phyloP scores from a whole-genome alignment of 2,888 invertebrate species.

The Dynastes grantii region DNA sequence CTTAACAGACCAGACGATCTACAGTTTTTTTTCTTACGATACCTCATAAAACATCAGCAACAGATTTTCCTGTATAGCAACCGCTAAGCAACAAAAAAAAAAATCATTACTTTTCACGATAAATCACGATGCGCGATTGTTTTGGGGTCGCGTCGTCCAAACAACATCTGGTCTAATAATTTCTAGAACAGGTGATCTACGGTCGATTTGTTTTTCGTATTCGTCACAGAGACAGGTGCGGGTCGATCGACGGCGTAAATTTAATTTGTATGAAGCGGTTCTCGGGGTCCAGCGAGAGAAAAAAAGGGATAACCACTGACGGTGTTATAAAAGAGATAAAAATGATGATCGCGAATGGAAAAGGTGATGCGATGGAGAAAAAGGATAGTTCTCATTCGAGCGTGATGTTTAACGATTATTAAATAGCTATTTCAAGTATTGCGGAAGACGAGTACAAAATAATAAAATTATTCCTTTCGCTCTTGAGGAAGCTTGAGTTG shows the following conservation, averaged over 20 bases:
- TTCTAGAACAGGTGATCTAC: constrained; percentile 43
- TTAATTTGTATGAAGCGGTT: constrained; percentile 12
- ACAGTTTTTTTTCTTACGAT: background rate
- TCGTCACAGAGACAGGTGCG: constrained; percentile 24
- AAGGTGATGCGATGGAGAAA: background rate
- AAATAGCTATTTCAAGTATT: constrained; percentile 13
- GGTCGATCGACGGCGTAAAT: constrained; percentile 11
- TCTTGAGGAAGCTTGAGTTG: background rate
- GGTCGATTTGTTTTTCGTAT: constrained; percentile 34
- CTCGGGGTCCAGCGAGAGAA: background rate
- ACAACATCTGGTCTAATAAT: constrained; percentile 28
- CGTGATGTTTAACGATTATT: constrained; percentile 17
- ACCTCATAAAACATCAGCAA: background rate
- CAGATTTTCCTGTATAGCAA: constrained; percentile 11
- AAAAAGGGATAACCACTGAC: background rate
- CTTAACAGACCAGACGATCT: constrained; percentile 29
- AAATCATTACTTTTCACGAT: constrained; percentile 27
- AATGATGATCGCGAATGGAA: constrained; percentile 15
- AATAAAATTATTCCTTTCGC: background rate
- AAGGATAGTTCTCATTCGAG: constrained; percentile 1
- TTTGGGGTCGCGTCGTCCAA: constrained; percentile 5
- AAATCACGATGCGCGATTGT: constrained; percentile 42
- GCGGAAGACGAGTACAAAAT: background rate
- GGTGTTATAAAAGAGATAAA: constrained; percentile 1
- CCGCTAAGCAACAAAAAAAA: constrained; percentile 22